Evolutionary conservation across 2,113 vertebrate genomes (phyloP), one percentile per base, ranked within the genome.

Genomic region (Garra rufa): DNA sequence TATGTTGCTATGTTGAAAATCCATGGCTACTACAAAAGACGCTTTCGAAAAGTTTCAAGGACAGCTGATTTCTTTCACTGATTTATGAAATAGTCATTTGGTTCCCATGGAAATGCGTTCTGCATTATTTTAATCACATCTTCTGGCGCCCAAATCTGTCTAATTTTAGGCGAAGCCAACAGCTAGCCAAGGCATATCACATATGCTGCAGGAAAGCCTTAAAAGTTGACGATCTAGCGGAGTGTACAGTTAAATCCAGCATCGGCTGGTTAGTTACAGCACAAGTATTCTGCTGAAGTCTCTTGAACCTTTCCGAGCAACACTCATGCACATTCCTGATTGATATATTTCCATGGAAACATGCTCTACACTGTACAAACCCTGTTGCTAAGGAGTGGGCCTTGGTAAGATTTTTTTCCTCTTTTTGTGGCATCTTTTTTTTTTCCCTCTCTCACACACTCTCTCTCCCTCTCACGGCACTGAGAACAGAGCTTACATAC

Each of bases 311-410:
- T 96, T 96, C 95, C 95, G 81, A 81, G 87, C 79, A 87, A 87
- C 89, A 93, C 94, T 95, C 95, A 96, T 95, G 96, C 95, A 95
- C 95, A 95, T 94, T 96, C 95, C 95, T 97, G 96, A 96, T 95
- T 97, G 96, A 96, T 96, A 93, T 94, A 94, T 97, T 95, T 94
- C 96, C 96, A 96, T 97, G 95, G 96, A 94, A 96, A 97, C 96
- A 89, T 91, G 85, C 89, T 93, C 94, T 94, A 93, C 93, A 94
- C 92, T 91, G 84, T 88, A 91, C 92, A 89, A 71, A 88, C 78
- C 87, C 92, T 91, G 91, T 93, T 90, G 90, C 90, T 95, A 93
- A 92, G 92, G 92, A 76, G 91, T 95, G 92, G 92, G 92, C 94
- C 89, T 92, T 91, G 91, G 91, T 92, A 94, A 86, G 88, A 88